These are phyloP conservation scores for Rhynchonycteris naso DNA, from an alignment of 2,797 vertebrate species.

Conservation along the genomic window DNA sequence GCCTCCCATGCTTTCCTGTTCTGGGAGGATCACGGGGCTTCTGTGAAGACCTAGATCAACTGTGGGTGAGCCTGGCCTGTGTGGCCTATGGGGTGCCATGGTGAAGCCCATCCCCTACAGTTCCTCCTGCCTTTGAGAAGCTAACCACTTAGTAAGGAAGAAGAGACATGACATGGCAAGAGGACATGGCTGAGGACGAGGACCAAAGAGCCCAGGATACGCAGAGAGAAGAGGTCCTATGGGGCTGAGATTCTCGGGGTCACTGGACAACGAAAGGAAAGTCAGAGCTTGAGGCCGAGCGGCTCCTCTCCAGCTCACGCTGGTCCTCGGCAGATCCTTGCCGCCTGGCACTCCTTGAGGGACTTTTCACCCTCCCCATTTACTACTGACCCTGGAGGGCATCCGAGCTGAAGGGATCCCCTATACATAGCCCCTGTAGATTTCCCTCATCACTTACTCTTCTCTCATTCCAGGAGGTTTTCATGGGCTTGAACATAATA, in stretches of 20 bases:
- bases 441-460: neutral
- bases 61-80: neutral
- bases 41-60: neutral
- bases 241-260: neutral
- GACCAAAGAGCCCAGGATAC: neutral
- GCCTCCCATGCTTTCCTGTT: rapidly evolving
- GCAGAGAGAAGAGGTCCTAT: neutral
- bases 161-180: neutral
- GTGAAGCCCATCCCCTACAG: neutral
- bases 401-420: neutral
- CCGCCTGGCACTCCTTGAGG: neutral
- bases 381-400: neutral
- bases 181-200: neutral
- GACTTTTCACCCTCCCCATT: neutral
- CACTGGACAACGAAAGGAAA: neutral
- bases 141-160: neutral
- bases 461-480: neutral
- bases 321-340: neutral
- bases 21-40: neutral
- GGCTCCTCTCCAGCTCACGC: neutral
- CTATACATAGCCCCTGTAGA: neutral
- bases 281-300: no score
- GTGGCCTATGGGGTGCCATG: rapidly evolving
- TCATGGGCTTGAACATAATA: neutral
- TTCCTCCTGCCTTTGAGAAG: neutral